phyloP scores from a whole-genome alignment of 2,113 vertebrate genomes.

The Campylomormyrus tamandua region DNA sequence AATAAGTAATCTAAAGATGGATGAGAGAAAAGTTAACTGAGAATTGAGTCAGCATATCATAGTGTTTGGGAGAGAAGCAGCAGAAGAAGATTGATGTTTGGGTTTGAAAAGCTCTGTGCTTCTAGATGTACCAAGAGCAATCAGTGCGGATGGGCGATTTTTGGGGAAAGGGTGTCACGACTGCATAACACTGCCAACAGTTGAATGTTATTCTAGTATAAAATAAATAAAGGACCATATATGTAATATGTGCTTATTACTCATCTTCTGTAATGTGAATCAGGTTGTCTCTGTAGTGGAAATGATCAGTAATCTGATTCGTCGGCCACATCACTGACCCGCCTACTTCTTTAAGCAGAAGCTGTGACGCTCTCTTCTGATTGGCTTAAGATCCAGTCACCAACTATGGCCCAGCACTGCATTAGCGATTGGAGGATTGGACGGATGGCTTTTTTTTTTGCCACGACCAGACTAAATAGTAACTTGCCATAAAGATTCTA shows the following conservation, averaged over 20 bases:
- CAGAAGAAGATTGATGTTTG: neutral
- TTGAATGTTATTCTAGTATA: neutral
- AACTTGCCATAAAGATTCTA: neutral
- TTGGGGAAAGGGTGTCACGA: neutral
- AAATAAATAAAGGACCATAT: neutral
- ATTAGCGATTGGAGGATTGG: neutral
- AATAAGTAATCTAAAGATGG: neutral
- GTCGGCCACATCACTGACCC: neutral
- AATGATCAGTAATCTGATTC: neutral
- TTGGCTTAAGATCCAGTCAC: neutral
- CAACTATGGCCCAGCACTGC: neutral
- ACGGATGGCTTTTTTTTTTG: neutral
- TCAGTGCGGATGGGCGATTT: neutral
- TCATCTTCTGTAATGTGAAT: neutral
- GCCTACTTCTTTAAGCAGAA: neutral
- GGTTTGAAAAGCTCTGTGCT: neutral
- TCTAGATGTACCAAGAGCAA: neutral
- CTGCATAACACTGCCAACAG: neutral
- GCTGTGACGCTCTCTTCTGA: neutral
- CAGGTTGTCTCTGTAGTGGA: neutral
- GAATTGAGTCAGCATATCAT: neutral
- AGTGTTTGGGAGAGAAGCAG: neutral
- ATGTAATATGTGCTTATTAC: neutral
- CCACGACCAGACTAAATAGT: neutral
- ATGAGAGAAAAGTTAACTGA: neutral